Evolutionary conservation across 2,113 vertebrate genomes (phyloP), one percentile per base, ranked within the genome.

Genomic region (Platichthys stellatus): DNA sequence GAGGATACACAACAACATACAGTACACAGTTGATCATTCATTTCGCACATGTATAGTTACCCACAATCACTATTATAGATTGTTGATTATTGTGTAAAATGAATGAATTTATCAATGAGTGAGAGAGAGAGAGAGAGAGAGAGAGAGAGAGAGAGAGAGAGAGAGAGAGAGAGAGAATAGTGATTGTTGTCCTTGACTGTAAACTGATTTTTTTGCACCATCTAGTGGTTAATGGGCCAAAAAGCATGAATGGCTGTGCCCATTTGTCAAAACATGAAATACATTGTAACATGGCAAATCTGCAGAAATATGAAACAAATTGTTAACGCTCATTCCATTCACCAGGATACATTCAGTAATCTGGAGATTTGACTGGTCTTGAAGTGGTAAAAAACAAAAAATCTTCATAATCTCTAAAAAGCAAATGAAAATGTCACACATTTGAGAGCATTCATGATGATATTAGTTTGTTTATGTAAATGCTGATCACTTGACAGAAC

Each of bases 221-320:
- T 23, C 86, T 73, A 20, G 81, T 82, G 88, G 79, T 64, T 1
- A 15, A 35, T 43, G 8, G 1, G 24, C n/a, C 18, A n/a, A 58
- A 57, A 47, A 69, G 40, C 71, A 64, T 20, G 1, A 23, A 45
- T 21, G n/a, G 15, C 14, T 63, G 3, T 20, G 35, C 8, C 7
- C 13, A 21, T 26, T 17, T 61, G 2, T 23, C 40, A 47, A 67
- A 69, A 20, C 17, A 13, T 7, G 24, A 12, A 49, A 23, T 28
- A 38, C 60, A 62, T 21, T 40, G 5, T 13, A 63, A 40, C 15
- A 38, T 38, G 1, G 9, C 8, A 38, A 43, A 14, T 43, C 6
- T 23, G 12, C 21, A 54, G 35, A 14, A 35, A 26, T 51, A 24
- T 13, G 38, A 40, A 59, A 5, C 9, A 0, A 45, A 45, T 5